Evolutionary conservation across 1,140 invertebrate genomes (phyloP), one percentile per base, ranked within the genome.

Genomic region (Drosophila fuyamai): DNA sequence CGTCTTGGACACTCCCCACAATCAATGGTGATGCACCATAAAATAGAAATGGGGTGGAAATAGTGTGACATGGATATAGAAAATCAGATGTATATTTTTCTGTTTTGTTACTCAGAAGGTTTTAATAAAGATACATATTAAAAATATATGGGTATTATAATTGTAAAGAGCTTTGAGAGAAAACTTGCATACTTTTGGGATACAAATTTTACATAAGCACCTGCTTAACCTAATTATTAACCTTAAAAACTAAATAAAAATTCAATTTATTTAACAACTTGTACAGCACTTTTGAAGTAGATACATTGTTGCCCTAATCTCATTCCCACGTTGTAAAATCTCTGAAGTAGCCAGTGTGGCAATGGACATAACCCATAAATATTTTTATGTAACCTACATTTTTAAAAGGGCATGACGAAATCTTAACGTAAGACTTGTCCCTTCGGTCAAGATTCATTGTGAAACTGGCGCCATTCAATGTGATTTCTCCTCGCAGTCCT

Each of bases 401-500:
- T 68, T 23, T 12, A 46, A 68, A 66, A 16, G 16, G 65, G 18
- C 61, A 67, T 68, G 61, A 68, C 65, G 61, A 68, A 68, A 66
- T 53, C 38, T 46, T 43, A 66, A 44, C 60, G 60, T 40, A 27
- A 23, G 18, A 63, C 55, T 10, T 35, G 40, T 63, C 55, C 38
- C 1, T 14, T 65, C n/a, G 32, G 32, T 57, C 40, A 32, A 71
- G 53, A 72, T 72, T 72, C 68, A 61, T 68, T 70, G 74, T 55
- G 61, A 48, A 68, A 51, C 84, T 80, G 83, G 83, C 83, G 83
- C 83, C 75, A 77, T 59, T 76, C 75, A 76, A 61, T 56, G 56
- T 41, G 56, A 58, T 56, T 10, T 43, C 40, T 36, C 48, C 63
- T 70, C 44, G 41, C 46, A 35, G 81, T 77, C 67, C 68, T 62